A percentile compares a stretch with the other conserved stretches of the same genome.
phyloP scores from a whole-genome alignment of 1,140 invertebrate genomes.

The Goniozus legneri region DNA sequence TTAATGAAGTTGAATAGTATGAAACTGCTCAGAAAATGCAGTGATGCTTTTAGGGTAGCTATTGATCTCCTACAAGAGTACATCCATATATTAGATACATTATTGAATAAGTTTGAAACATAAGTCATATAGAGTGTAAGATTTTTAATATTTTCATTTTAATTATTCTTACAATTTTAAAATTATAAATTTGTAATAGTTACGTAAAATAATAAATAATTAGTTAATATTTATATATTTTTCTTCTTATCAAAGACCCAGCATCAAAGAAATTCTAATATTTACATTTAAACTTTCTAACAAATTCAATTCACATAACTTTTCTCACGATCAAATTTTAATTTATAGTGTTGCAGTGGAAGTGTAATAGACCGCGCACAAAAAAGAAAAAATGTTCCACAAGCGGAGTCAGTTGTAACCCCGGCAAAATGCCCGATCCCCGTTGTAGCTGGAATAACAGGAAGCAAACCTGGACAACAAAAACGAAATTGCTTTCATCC shows the following conservation, averaged over 20 bases:
- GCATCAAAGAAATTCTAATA: slow-evolving; percentile 1
- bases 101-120: slow-evolving; percentile 10
- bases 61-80: slow-evolving; percentile 36
- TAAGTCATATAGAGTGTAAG: too few species aligned
- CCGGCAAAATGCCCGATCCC: slow-evolving; percentile 34
- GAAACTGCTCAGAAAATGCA: slow-evolving; percentile 21
- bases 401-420: slow-evolving; percentile 41
- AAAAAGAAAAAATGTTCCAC: slow-evolving; percentile 44
- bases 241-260: neutral
- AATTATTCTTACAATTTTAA: slow-evolving; percentile 7
- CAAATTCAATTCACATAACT: neutral
- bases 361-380: slow-evolving; percentile 47
- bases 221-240: slow-evolving; percentile 2
- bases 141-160: slow-evolving; percentile 3
- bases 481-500: slow-evolving; percentile 88
- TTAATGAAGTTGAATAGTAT: slow-evolving; percentile 24
- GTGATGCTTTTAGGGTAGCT: slow-evolving; percentile 35
- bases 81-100: slow-evolving; percentile 28
- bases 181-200: slow-evolving; percentile 7
- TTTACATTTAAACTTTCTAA: slow-evolving; percentile 2
- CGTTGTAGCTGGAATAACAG: slow-evolving; percentile 43
- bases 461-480: slow-evolving; percentile 57
- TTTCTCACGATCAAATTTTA: slow-evolving; percentile 7
- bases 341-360: slow-evolving; percentile 43
- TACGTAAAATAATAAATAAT: slow-evolving; percentile 3